Percentiles rank a stretch among this genome's conserved stretches.
Conservation (phyloP, 2,113 vertebrate species). For the Daubentonia madagascariensis region DNA sequence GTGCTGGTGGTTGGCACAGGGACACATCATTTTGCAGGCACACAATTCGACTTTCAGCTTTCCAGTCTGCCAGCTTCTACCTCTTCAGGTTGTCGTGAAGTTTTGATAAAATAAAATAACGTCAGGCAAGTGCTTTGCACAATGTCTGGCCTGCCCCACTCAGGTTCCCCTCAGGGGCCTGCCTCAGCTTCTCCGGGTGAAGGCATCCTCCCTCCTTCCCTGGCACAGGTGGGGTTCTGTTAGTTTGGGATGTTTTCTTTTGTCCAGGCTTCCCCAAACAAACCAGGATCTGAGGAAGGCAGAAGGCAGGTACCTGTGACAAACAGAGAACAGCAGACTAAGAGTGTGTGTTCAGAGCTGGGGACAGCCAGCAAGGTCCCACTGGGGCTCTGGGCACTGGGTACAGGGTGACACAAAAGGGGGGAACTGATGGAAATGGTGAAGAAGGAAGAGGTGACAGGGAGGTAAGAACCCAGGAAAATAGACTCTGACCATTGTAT, state of each 20-base stretch:
- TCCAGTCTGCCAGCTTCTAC: neutral
- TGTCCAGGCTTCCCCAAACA: neutral
- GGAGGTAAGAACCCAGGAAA: neutral
- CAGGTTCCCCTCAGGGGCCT: neutral
- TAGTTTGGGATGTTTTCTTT: neutral
- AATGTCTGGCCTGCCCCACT: neutral
- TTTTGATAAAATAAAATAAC: neutral
- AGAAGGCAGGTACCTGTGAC: neutral
- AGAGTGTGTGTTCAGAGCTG: fast-evolving
- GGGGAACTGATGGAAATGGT: too few relatives aligned
- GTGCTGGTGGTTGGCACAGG: neutral
- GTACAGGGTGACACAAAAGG: neutral
- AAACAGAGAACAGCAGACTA: fast-evolving
- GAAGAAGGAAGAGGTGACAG: neutral
- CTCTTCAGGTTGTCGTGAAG: neutral
- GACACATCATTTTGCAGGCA: neutral
- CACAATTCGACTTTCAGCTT: neutral
- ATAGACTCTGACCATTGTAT: too few relatives aligned
- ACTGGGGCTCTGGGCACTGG: neutral
- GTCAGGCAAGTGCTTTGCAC: fast-evolving
- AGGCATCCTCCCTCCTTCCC: neutral
- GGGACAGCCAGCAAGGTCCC: neutral
- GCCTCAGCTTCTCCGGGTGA: fast-evolving
- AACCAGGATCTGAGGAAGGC: neutral
- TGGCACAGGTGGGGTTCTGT: neutral